A percentile compares a stretch with the other conserved stretches of the same genome.
Evolutionary conservation across 2,888 invertebrate species (phyloP).

Genomic region (Drosophila meridionalis): DNA sequence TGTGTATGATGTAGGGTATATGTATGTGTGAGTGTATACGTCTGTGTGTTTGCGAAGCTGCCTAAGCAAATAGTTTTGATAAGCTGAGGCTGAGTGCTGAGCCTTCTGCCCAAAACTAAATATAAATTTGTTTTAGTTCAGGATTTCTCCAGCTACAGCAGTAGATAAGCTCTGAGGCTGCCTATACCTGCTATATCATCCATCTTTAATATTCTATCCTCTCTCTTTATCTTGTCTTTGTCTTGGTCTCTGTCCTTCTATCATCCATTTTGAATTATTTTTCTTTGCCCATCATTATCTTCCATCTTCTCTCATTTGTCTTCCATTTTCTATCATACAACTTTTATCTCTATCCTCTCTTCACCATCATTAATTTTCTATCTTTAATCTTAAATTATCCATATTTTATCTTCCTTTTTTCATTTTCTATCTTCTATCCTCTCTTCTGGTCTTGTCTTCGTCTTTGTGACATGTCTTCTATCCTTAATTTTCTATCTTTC

Average conservation of each 20-base stretch:
- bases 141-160: background rate
- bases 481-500: background rate
- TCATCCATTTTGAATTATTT: background rate
- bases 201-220: background rate
- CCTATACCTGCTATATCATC: too few species aligned
- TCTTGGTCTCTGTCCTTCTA: background rate
- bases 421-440: background rate
- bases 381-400: background rate
- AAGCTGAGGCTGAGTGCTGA: background rate
- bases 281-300: background rate
- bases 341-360: background rate
- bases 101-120: background rate
- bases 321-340: background rate
- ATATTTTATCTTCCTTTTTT: background rate
- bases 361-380: background rate
- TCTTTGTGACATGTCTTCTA: too few species aligned
- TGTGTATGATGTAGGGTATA: background rate
- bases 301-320: background rate
- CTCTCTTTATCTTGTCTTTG: background rate
- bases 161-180: background rate
- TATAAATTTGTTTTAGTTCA: background rate
- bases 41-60: background rate
- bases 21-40: background rate
- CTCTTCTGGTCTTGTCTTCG: background rate
- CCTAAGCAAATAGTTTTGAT: conserved; percentile 5